Percentiles rank a stretch among this genome's conserved stretches.
These are phyloP conservation scores for Pammene fasciana DNA, from an alignment of 2,888 invertebrate genomes.

Conservation along the genomic window DNA sequence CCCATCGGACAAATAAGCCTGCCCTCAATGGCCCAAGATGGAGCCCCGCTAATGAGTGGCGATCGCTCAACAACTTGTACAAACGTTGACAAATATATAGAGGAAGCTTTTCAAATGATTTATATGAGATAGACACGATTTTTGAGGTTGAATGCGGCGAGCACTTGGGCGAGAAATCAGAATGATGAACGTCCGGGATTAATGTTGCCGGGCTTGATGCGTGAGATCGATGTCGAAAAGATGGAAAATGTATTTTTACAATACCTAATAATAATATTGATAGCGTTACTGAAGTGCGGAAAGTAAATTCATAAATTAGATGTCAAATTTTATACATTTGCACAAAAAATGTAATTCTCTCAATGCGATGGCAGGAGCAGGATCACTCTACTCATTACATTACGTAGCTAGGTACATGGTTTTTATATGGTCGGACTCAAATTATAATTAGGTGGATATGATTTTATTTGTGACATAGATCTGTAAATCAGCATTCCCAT, in stretches of 20 bases:
- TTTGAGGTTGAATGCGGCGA: constrained; percentile 34
- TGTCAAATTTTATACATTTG: no score
- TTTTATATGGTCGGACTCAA: no score
- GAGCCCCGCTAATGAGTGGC: constrained; percentile 67
- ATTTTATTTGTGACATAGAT: no score
- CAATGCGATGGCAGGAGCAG: no score
- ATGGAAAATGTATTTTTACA: background rate
- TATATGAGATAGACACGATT: constrained; percentile 50
- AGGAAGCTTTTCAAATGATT: constrained; percentile 69
- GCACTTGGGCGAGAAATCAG: constrained; percentile 29
- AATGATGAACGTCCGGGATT: constrained; percentile 30
- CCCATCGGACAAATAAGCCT: constrained; percentile 71
- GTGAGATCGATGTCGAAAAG: constrained; percentile 9
- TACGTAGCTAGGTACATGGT: no score
- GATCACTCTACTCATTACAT: no score
- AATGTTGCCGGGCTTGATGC: constrained; percentile 14
- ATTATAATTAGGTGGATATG: no score
- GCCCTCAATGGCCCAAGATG: constrained; percentile 70
- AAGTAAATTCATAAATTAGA: background rate
- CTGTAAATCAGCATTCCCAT: no score
- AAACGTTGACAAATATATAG: constrained; percentile 77
- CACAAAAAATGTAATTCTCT: no score
- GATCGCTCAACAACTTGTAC: constrained; percentile 69
- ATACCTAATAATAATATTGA: background rate
- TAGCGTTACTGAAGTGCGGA: background rate